Conservation (phyloP, 2,797 vertebrate genomes). For the Pseudopleuronectes americanus region DNA sequence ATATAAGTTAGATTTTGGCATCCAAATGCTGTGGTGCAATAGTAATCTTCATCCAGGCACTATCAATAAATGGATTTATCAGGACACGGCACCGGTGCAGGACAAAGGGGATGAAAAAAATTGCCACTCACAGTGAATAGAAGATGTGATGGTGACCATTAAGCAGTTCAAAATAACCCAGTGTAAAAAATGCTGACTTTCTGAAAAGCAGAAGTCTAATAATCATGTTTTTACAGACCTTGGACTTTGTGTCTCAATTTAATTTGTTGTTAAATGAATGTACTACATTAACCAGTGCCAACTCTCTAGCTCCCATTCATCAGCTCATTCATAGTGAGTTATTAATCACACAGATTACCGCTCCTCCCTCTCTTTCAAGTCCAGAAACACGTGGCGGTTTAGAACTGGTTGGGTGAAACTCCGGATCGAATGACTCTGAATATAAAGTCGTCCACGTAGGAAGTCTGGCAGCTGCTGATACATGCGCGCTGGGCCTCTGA, state of each 20-base stretch:
- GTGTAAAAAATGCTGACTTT: too few species aligned
- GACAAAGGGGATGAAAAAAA: too few species aligned
- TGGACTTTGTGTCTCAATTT: neutral
- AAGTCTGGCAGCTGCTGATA: constrained; percentile 32
- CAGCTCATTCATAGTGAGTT: neutral
- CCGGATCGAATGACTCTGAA: constrained; percentile 1
- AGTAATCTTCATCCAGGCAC: too few species aligned
- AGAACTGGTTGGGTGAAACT: constrained; percentile 5
- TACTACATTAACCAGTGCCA: neutral
- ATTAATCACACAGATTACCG: neutral
- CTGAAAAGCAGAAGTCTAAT: neutral
- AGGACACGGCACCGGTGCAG: too few species aligned
- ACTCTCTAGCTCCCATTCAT: neutral
- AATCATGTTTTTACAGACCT: too few species aligned
- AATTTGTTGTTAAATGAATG: neutral
- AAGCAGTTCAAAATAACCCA: too few species aligned
- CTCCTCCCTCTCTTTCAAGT: neutral
- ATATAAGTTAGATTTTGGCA: too few species aligned
- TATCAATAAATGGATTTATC: too few species aligned
- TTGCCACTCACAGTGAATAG: too few species aligned
- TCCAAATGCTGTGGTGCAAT: too few species aligned
- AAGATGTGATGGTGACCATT: too few species aligned
- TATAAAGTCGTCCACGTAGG: neutral
- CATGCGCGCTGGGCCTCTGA: constrained; percentile 19
- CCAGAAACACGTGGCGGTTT: neutral